Evolutionary conservation across 2,113 vertebrate genomes (phyloP), one percentile per base, ranked within the genome.

Genomic region (Nothoprocta pentlandii): DNA sequence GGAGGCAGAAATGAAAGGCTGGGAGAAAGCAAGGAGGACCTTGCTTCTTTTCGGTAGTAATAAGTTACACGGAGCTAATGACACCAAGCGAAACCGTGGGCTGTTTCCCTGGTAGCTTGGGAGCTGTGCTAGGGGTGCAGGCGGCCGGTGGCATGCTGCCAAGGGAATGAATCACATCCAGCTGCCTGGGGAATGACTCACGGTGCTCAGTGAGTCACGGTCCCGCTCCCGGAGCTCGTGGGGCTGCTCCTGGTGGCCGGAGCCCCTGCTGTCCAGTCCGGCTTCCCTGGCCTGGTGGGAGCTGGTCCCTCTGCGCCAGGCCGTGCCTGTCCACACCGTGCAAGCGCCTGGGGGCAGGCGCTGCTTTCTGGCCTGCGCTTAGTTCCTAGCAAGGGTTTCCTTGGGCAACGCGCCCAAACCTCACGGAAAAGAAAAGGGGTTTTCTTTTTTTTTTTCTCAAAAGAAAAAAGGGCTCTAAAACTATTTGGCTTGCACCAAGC

Each of bases 111-210:
- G 80, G 23, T 80, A 95, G 61, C 61, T 85, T 2, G 12, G 46
- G 41, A 85, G 74, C 89, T 79, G 51, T 6, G 32, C 34, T 59
- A 44, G 26, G 74, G 66, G 70, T 75, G 77, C 86, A 10, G 4
- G 23, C n/a, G 70, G 86, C 67, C 67, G 46, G 86, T 23, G 16
- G 67, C 11, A 1, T 32, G 69, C 73, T 53, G 92, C 94, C 80
- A 30, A 21, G 74, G 81, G 70, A 85, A 61, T 95, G 94, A 95
- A 91, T 95, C 94, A 92, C 67, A 69, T 87, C 81, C 94, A 95
- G 94, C 93, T 96, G 94, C 92, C 81, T 95, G 34, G 78, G 85
- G 87, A 79, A 32, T 96, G 94, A 95, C 46, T 96, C 94, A 95
- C 69, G 6, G 28, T 46, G 6, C 49, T 54, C 80, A 16, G 9